Conservation (phyloP, 2,113 vertebrate genomes). For the Microcebus lehilahytsara region DNA sequence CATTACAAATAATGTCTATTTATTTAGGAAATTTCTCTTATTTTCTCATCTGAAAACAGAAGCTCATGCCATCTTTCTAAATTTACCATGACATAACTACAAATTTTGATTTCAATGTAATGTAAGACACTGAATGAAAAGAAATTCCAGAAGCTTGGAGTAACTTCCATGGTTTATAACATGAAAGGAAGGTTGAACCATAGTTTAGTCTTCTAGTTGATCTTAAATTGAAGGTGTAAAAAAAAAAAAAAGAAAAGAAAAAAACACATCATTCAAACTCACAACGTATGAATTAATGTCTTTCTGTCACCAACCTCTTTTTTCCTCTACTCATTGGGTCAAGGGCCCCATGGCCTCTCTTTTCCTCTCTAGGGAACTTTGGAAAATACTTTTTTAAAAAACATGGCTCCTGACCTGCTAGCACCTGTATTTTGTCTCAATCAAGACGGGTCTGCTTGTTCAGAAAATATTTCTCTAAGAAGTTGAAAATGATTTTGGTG, state of each 20-base stretch:
- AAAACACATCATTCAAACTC: constrained; percentile 79
- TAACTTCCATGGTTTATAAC: constrained; percentile 51
- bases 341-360: constrained; percentile 63
- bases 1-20: neutral
- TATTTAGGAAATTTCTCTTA: neutral
- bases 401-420: constrained; percentile 69
- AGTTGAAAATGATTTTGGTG: constrained; percentile 58
- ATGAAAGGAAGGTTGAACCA: constrained; percentile 65
- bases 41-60: neutral
- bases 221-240: constrained; percentile 82
- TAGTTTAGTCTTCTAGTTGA: constrained; percentile 71
- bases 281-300: constrained; percentile 80
- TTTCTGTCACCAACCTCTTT: constrained; percentile 79
- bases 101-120: constrained; percentile 61
- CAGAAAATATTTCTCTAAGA: constrained; percentile 78
- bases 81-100: constrained; percentile 51
- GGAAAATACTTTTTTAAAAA: constrained; percentile 82
- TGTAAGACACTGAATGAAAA: constrained; percentile 48
- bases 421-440: constrained; percentile 80
- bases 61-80: neutral
- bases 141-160: constrained; percentile 41
- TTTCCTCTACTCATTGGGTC: constrained; percentile 71
- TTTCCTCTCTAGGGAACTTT: constrained; percentile 81
- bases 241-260: constrained; percentile 58
- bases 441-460: constrained; percentile 41